phyloP scores from a whole-genome alignment of 2,888 invertebrate genomes.

The Parnassius glacialis region DNA sequence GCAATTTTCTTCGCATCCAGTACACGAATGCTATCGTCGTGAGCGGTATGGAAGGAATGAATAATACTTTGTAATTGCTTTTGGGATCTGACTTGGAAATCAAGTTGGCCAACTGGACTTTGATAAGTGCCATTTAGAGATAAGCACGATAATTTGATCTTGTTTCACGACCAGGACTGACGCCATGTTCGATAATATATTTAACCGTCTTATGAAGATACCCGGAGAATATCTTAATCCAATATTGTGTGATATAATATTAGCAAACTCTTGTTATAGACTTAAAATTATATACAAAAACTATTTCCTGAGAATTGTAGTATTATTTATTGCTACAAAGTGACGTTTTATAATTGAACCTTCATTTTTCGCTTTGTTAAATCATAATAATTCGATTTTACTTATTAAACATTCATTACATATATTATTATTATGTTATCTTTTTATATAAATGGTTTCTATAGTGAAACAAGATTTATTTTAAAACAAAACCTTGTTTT shows the following conservation, averaged over 20 bases:
- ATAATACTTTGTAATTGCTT: slow-evolving; percentile 69
- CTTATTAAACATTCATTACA: too few relatives aligned
- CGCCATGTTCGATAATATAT: slow-evolving; percentile 29
- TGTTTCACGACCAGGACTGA: slow-evolving; percentile 39
- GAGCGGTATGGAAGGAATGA: slow-evolving; percentile 57
- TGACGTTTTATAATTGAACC: too few relatives aligned
- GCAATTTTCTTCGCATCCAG: slow-evolving; percentile 75
- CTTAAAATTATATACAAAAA: slow-evolving; percentile 23
- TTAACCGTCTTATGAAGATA: slow-evolving; percentile 22
- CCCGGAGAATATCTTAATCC: slow-evolving; percentile 16
- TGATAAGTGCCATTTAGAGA: slow-evolving; percentile 44
- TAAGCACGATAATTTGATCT: slow-evolving; percentile 47
- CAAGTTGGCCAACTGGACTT: slow-evolving; percentile 49
- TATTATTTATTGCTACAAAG: too few relatives aligned
- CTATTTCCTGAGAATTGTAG: background rate
- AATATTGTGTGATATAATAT: background rate
- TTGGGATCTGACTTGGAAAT: slow-evolving; percentile 56
- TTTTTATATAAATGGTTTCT: too few relatives aligned
- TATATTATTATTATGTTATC: too few relatives aligned
- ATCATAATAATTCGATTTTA: too few relatives aligned
- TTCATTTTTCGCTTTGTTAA: too few relatives aligned
- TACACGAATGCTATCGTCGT: slow-evolving; percentile 61
- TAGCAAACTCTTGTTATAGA: too few relatives aligned
- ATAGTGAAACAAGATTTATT: too few relatives aligned
- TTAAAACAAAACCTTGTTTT: too few relatives aligned